These are phyloP conservation scores for Pandemis corylana DNA, from an alignment of 2,888 invertebrate genomes.

Conservation along the genomic window DNA sequence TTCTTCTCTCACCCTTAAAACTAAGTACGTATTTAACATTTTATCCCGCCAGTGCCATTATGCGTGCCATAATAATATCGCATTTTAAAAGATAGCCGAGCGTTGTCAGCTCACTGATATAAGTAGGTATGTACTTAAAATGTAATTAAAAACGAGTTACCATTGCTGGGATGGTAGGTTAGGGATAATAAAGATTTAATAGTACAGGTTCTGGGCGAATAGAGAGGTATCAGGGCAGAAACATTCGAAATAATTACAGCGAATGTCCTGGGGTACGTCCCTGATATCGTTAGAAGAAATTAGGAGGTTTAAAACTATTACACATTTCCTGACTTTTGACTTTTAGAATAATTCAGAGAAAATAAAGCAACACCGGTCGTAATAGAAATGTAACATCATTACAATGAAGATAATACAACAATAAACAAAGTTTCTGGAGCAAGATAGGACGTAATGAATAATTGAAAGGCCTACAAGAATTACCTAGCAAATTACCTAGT, in stretches of 20 bases:
- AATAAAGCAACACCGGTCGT: not conserved
- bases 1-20: not conserved
- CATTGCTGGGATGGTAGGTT: constrained; percentile 53
- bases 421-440: not conserved
- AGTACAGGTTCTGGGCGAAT: constrained; percentile 61
- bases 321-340: not conserved
- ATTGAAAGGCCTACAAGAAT: not conserved
- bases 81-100: constrained; percentile 29
- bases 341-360: not conserved
- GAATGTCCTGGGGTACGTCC: not conserved
- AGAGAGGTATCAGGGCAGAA: constrained; percentile 42
- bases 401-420: not conserved
- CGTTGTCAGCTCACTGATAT: constrained; percentile 43
- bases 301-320: not conserved
- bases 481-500: constrained; percentile 8
- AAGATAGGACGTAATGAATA: not conserved
- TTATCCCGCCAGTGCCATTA: not conserved
- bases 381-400: not conserved
- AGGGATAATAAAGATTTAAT: constrained; percentile 71
- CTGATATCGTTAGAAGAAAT: not conserved
- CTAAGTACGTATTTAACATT: constrained; percentile 1
- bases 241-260: constrained; percentile 38
- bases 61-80: constrained; percentile 24
- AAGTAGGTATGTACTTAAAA: constrained; percentile 67
- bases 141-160: constrained; percentile 76